Conservation (phyloP, 2,113 vertebrate genomes). For the Anguilla rostrata region DNA sequence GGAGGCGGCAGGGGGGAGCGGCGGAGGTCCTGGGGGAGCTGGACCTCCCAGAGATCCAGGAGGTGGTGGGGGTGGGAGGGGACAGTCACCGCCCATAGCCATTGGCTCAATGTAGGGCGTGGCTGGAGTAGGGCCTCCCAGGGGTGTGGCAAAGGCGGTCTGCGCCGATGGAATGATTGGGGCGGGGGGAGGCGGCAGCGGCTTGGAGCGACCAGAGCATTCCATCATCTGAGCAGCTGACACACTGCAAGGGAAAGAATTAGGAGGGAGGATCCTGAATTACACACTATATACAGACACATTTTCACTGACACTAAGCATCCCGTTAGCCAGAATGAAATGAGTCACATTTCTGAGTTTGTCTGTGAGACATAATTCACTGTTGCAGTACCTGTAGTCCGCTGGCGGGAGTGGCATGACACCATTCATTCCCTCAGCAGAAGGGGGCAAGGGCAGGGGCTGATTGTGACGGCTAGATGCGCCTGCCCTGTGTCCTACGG, state of each 20-base stretch:
- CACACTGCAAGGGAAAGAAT: constrained; percentile 62
- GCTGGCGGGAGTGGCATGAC: constrained; percentile 72
- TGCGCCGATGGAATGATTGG: constrained; percentile 91
- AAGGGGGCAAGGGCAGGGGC: constrained; percentile 86
- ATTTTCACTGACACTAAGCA: not conserved
- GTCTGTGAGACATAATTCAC: not conserved
- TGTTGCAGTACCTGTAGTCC: constrained; percentile 80
- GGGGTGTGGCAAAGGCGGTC: constrained; percentile 89
- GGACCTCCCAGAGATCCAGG: constrained; percentile 66
- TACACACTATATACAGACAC: not conserved
- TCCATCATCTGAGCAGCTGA: constrained; percentile 79
- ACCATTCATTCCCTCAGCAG: constrained; percentile 78
- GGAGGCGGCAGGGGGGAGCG: constrained; percentile 38
- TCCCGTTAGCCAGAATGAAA: not conserved
- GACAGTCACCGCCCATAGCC: constrained; percentile 46
- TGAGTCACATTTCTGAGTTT: not conserved
- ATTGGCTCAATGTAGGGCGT: constrained; percentile 65
- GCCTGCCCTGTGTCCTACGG: constrained; percentile 76
- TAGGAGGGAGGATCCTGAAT: not conserved
- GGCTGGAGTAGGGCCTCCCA: constrained; percentile 73
- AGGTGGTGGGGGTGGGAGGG: constrained; percentile 62
- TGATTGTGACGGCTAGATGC: constrained; percentile 88
- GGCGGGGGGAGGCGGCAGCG: constrained; percentile 80
- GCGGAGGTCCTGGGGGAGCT: constrained; percentile 64
- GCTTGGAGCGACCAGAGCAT: constrained; percentile 83